Base-by-base conservation (phyloP, 2,113 vertebrate genomes). In the Scytalopus superciliaris region DNA sequence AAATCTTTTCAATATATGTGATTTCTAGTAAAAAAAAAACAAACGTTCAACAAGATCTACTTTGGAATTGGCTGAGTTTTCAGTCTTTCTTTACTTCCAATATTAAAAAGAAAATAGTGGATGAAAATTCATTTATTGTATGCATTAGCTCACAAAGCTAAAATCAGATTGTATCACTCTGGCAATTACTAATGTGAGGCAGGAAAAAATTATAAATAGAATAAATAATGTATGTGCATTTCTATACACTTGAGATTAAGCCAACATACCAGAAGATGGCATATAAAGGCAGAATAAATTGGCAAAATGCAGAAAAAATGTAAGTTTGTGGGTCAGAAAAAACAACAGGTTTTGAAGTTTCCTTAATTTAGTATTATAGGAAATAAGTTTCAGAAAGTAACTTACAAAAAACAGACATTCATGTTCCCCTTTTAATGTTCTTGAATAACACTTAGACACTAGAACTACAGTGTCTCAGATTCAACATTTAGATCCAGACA, bases 201-300 rank as follows among this genome's bases (percentile, higher is more conserved):
- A 87, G 19, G 35, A 60, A 81, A 50, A 57, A 21, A 13, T 18
- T 77, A 45, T 33, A 40, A 79, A 33, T 7, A 42, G n/a, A 89
- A 37, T 76, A 82, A 74, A 75, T 35, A 72, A 56, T 33, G 0
- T 14, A 42, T 28, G 5, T 87, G 33, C 6, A 62, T 77, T 90
- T 72, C 47, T 73, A 35, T 76, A n/a, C 78, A 42, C 87, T 72
- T 96, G 96, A 97, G 96, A 93, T 97, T 93, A 88, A 94, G 30
- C 64, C 52, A 90, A 82, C 33, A 40, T 21, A 47, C 95, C 97
- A 97, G 96, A 96, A 97, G 96, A 95, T 97, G 97, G 96, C 96
- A 97, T 92, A 84, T 97, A 68, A 95, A 96, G 47, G 91, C 96
- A 96, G 12, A 44, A 44, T 80, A 40, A 95, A 82, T 63, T 68